A percentile compares a stretch with the other conserved stretches of the same genome.
Evolutionary conservation across 2,888 invertebrate genomes (phyloP).

Genomic region (Colletes collaris): DNA sequence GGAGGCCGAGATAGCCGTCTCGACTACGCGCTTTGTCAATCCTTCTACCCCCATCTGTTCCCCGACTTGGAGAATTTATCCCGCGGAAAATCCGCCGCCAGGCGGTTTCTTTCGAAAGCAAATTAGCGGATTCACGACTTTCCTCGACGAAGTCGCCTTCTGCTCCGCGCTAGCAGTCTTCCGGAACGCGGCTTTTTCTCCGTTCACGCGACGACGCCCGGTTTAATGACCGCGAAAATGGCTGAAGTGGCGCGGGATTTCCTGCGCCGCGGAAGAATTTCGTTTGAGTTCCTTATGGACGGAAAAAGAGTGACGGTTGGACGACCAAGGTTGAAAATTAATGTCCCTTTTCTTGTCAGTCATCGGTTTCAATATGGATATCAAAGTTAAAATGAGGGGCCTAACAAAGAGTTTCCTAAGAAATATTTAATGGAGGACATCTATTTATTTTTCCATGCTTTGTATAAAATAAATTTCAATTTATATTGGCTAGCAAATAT

Average conservation of each 20-base stretch:
- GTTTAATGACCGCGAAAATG: slow-evolving; percentile 51
- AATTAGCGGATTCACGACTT: slow-evolving; percentile 67
- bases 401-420: too few relatives aligned
- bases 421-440: too few relatives aligned
- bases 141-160: slow-evolving; percentile 29
- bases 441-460: too few relatives aligned
- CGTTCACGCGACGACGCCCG: slow-evolving; percentile 12
- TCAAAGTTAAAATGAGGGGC: too few relatives aligned
- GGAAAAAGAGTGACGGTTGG: neutral
- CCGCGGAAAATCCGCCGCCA: slow-evolving; percentile 55
- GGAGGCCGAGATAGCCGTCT: slow-evolving; percentile 47
- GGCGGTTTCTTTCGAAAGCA: slow-evolving; percentile 61
- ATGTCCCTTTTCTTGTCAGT: too few relatives aligned
- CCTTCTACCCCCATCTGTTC: slow-evolving; percentile 18
- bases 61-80: slow-evolving; percentile 36
- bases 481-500: too few relatives aligned
- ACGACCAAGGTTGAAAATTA: neutral
- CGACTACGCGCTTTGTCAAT: slow-evolving; percentile 40
- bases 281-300: neutral
- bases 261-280: too few relatives aligned
- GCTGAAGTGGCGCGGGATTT: slow-evolving; percentile 15
- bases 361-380: too few relatives aligned
- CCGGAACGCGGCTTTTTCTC: slow-evolving; percentile 27
- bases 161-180: slow-evolving; percentile 24
- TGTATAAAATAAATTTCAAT: too few relatives aligned